Evolutionary conservation across 1,140 invertebrate species (phyloP).

Genomic region (Papilio glaucus): DNA sequence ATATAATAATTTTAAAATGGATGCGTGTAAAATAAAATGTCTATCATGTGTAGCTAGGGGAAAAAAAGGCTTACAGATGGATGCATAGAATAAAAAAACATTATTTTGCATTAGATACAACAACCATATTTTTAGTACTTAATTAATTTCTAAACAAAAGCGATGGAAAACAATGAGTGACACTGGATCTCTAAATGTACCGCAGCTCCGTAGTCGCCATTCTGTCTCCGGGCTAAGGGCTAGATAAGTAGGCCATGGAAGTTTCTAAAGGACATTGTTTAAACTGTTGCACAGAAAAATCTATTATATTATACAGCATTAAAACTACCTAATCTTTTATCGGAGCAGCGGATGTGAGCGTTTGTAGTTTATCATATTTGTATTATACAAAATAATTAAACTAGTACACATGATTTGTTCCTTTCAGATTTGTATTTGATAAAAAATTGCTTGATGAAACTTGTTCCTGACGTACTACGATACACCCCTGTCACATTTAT

Average conservation of each 20-base stretch:
- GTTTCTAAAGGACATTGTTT: constrained; percentile 8
- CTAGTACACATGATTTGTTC: too few species aligned
- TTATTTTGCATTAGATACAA: not conserved
- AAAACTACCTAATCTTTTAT: not conserved
- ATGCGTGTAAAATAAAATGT: too few species aligned
- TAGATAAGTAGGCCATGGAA: not conserved
- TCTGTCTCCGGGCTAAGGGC: not conserved
- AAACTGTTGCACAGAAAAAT: constrained; percentile 13
- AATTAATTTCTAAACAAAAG: not conserved
- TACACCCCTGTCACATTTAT: not conserved
- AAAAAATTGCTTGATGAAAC: too few species aligned
- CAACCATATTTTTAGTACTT: not conserved
- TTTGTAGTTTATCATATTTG: not conserved
- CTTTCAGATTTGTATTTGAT: too few species aligned
- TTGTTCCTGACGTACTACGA: too few species aligned
- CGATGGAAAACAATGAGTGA: constrained; percentile 15
- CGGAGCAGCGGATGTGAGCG: not conserved
- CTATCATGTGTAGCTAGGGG: too few species aligned
- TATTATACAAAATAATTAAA: too few species aligned
- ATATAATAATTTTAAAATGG: too few species aligned
- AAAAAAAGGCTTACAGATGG: not conserved
- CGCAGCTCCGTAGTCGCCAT: not conserved
- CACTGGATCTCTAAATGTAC: constrained; percentile 6
- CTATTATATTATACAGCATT: not conserved
- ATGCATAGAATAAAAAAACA: not conserved